These are phyloP conservation scores for Leucophenga varia DNA, from an alignment of 1,140 invertebrate genomes.

Conservation along the genomic window DNA sequence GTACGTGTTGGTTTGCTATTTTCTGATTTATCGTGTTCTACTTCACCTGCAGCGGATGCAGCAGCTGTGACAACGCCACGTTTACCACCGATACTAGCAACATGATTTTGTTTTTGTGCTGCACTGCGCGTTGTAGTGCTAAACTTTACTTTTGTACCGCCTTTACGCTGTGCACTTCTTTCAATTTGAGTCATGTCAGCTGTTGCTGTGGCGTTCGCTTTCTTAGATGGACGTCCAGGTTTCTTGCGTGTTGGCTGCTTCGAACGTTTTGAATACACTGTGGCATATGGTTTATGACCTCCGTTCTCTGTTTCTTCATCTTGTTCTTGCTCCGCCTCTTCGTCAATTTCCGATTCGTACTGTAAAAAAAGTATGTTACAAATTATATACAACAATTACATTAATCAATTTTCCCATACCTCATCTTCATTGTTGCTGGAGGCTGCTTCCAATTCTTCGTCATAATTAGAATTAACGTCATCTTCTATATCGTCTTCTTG, in stretches of 20 bases:
- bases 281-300: no score
- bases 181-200: conserved; percentile 5
- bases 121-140: conserved; percentile 4
- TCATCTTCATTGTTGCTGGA: conserved; percentile 4
- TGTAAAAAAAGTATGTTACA: no score
- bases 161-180: neutral
- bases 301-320: neutral
- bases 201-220: no score
- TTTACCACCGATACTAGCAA: conserved; percentile 32
- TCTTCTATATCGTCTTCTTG: conserved; percentile 3
- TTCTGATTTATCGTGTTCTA: conserved; percentile 31
- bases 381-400: no score
- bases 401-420: no score
- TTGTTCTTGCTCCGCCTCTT: conserved; percentile 8
- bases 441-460: neutral
- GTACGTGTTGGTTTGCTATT: conserved; percentile 4
- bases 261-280: no score
- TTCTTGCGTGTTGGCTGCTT: no score
- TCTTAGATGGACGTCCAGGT: conserved; percentile 18
- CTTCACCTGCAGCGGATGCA: conserved; percentile 41
- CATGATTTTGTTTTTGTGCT: conserved; percentile 18
- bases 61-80: conserved; percentile 39
- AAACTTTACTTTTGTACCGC: conserved; percentile 3
- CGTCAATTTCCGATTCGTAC: neutral
- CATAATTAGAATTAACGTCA: neutral